Evolutionary conservation across 2,113 vertebrate genomes (phyloP), one percentile per base, ranked within the genome.

Genomic region (Grallaria varia): DNA sequence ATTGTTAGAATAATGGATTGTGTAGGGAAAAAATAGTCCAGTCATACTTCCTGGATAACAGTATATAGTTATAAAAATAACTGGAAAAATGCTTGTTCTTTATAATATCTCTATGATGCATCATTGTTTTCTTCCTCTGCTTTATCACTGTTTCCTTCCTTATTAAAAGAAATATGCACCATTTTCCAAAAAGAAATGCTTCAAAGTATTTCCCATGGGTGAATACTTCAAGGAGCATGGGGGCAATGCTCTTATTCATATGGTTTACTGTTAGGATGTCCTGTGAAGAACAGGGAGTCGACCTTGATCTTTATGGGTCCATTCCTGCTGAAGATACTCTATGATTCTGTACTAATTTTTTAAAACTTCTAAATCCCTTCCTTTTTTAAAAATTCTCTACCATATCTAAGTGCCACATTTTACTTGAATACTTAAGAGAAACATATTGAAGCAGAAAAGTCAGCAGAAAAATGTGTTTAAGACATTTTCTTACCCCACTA

Each of bases 91-190:
- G 40, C 2, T 30, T 93, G 39, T 35, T 79, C 53, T 87, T 93
- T 56, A 8, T 82, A 45, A 72, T 91, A 79, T 91, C 69, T 76
- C 66, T 66, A 2, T 40, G 28, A 49, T 30, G 52, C 85, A 49
- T 37, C 37, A 73, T 31, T 91, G 71, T 87, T 94, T 89, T 81
- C 15, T 93, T 90, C 74, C 90, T 90, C 78, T 56, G 31, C 4
- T 85, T 95, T 95, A 95, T 93, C 84, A 73, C 27, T 64, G 14
- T 64, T 95, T 88, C 82, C 88, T 95, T 95, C 89, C 58, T 73
- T 87, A 73, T n/a, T 4, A 52, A 45, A 59, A 16, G 21, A 69
- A 21, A 4, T 4, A 23, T 15, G 19, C 22, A 52, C 23, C 9
- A 52, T 10, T 76, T 95, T 35, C 50, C 37, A 74, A 75, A 82